Evolutionary conservation across 2,888 invertebrate genomes (phyloP), one percentile per base, ranked within the genome.

Genomic region (Lithophane leautieri): DNA sequence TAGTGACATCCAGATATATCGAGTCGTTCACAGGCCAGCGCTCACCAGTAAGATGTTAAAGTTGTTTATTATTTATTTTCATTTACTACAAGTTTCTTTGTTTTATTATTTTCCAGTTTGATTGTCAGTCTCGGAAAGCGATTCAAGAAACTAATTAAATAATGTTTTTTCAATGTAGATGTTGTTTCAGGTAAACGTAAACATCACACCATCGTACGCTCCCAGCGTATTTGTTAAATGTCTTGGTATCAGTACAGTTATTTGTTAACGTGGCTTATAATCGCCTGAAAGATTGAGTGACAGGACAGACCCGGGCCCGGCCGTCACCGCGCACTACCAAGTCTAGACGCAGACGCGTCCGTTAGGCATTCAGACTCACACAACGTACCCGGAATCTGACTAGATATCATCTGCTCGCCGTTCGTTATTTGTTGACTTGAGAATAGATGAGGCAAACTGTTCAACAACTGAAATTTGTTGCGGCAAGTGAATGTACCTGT

Each of bases 281-380:
- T 93, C 92, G 91, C 81, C 80, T 91, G 90, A 88, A 90, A 90
- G 93, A 91, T 92, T 94, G 95, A 94, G 91, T 92, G 95, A 95
- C 95, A 94, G 91, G 86, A 92, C 91, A 92, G 93, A 87, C 91
- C 89, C 83, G 82, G 88, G 78, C 77, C 89, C 78, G 87, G 85
- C 91, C 92, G 92, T 93, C 94, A 92, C 91, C 85, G 77, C 78
- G 89, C 82, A 87, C 86, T 88, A 88, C 90, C 89, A 90, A 89
- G 89, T 89, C 91, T 88, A 88, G 89, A 87, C 88, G 63, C 58
- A 85, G 93, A 94, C 92, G 91, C 90, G 91, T 91, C 95, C 95
- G 95, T 95, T 94, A 95, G 94, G 93, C 94, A 95, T 95, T 95
- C 94, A 94, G 90, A 76, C 91, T 90, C 90, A 90, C 91, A 91